Conservation (phyloP, 1,140 invertebrate genomes). For the Sarcophaga peregrina region DNA sequence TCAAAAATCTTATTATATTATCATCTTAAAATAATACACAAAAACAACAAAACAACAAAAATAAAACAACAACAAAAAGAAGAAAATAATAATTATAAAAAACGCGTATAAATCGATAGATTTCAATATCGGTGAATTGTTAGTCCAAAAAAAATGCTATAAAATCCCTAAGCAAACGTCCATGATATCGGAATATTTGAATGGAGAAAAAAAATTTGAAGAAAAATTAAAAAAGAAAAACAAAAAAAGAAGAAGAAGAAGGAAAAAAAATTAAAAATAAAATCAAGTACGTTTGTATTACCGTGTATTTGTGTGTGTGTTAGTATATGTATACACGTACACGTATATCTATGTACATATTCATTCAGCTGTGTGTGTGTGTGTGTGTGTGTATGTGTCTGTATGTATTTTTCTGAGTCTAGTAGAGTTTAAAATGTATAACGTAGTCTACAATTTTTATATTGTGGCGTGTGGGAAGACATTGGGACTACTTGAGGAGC, state of each 20-base stretch:
- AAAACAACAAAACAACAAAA: background rate
- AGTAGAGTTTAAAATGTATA: conserved; percentile 22
- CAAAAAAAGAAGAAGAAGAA: too few species aligned
- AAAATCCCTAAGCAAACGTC: background rate
- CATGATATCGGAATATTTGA: background rate
- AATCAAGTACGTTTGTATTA: conserved; percentile 7
- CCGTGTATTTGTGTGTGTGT: background rate
- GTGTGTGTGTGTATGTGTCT: conserved; percentile 27
- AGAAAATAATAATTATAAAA: background rate
- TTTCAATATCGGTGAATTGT: too few species aligned
- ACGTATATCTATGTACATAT: too few species aligned
- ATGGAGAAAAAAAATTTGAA: background rate
- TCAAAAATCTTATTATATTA: too few species aligned
- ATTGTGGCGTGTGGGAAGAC: conserved; percentile 63
- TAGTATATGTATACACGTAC: background rate
- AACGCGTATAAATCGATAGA: too few species aligned
- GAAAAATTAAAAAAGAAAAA: too few species aligned
- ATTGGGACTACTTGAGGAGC: conserved; percentile 67
- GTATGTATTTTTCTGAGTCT: conserved; percentile 29
- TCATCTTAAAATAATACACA: background rate
- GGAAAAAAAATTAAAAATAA: background rate
- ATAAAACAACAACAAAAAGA: background rate
- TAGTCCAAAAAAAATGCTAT: too few species aligned
- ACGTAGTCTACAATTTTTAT: conserved; percentile 37
- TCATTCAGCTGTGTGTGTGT: background rate